These are phyloP conservation scores for Aradus depressus DNA, from an alignment of 2,888 invertebrate species.

Conservation along the genomic window DNA sequence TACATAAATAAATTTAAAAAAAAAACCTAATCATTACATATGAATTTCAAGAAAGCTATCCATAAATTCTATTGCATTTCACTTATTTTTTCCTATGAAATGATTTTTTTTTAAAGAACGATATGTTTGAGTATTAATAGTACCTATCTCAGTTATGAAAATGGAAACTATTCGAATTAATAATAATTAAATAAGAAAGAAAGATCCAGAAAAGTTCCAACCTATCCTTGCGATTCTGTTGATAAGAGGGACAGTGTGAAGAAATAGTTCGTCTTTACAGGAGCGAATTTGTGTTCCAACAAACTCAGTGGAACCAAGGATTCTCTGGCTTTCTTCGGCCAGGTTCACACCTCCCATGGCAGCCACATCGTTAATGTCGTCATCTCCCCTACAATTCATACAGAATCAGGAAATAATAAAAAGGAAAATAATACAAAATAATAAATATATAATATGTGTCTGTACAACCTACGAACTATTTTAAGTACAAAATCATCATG, in stretches of 20 bases:
- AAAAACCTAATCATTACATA: too few relatives aligned
- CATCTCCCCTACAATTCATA: constrained; percentile 29
- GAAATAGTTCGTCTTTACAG: constrained; percentile 85
- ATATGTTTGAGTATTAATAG: too few relatives aligned
- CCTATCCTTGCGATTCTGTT: constrained; percentile 62
- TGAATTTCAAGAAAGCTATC: too few relatives aligned
- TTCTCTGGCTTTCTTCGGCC: constrained; percentile 89
- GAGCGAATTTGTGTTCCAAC: constrained; percentile 81
- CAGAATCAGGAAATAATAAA: constrained; percentile 1
- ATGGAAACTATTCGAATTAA: neutral
- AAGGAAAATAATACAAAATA: neutral
- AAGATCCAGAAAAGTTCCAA: constrained; percentile 35
- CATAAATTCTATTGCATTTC: too few relatives aligned
- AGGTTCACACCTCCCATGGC: constrained; percentile 98
- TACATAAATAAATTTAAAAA: neutral
- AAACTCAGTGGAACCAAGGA: constrained; percentile 79
- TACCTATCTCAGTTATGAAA: too few relatives aligned
- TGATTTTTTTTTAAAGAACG: too few relatives aligned
- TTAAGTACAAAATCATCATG: constrained; percentile 8
- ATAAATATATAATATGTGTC: too few relatives aligned
- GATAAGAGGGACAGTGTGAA: constrained; percentile 65
- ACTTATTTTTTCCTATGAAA: too few relatives aligned
- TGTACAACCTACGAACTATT: too few relatives aligned
- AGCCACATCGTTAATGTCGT: constrained; percentile 89
- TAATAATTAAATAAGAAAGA: neutral